These are phyloP conservation scores for Hippoglossus stenolepis DNA, from an alignment of 2,113 vertebrate genomes.

Conservation along the genomic window DNA sequence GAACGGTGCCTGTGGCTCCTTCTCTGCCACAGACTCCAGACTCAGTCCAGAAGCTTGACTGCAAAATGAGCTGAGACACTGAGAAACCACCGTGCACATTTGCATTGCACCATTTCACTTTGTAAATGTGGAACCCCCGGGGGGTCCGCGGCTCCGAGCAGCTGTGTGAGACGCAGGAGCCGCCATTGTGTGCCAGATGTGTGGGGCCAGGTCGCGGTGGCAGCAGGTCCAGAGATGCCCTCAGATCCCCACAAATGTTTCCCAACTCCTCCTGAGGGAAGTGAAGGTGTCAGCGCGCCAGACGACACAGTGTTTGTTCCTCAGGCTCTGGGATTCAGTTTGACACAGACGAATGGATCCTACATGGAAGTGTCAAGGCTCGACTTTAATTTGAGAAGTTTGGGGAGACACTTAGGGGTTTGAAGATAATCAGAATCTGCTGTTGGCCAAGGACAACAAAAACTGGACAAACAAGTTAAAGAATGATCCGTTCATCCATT, in stretches of 20 bases:
- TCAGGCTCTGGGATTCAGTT: neutral
- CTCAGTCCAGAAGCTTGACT: neutral
- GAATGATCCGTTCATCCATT: no score
- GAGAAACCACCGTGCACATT: neutral
- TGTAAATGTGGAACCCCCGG: neutral
- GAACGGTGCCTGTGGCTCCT: neutral
- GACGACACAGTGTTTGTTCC: neutral
- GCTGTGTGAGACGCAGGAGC: neutral
- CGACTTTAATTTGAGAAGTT: no score
- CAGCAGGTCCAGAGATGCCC: neutral
- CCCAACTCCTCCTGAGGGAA: neutral
- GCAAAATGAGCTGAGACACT: neutral
- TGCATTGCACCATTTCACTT: neutral
- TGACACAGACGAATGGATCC: neutral
- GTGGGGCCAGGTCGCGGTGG: neutral
- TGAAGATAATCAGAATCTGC: no score
- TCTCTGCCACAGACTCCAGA: neutral
- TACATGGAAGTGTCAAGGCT: no score
- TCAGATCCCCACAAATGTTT: neutral
- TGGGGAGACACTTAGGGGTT: no score
- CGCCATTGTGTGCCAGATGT: neutral
- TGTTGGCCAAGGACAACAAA: no score
- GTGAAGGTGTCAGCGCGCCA: neutral
- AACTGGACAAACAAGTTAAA: no score
- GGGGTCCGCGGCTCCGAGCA: neutral